These are phyloP conservation scores for Philereme vetulata DNA, from an alignment of 2,888 invertebrate genomes.

Conservation along the genomic window DNA sequence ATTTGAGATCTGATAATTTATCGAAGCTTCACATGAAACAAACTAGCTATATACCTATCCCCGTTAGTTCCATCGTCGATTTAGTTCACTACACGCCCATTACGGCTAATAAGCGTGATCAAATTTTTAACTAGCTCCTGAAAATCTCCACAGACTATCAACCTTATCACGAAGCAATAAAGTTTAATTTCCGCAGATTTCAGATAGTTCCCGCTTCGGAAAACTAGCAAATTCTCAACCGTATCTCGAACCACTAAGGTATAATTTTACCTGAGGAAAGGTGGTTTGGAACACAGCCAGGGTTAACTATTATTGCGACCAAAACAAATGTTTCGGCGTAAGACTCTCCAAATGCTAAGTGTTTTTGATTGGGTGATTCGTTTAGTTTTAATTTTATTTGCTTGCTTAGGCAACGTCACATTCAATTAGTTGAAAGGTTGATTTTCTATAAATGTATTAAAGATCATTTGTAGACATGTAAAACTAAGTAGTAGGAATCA, in stretches of 20 bases:
- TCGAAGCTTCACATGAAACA: conserved; percentile 11
- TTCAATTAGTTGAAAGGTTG: conserved; percentile 13
- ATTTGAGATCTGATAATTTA: not conserved
- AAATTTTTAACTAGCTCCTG: conserved; percentile 35
- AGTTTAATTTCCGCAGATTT: conserved; percentile 15
- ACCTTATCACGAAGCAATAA: conserved; percentile 20
- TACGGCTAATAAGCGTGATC: conserved; percentile 41
- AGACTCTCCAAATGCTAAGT: conserved; percentile 39
- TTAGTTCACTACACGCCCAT: conserved; percentile 34
- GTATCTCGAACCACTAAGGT: conserved; percentile 19
- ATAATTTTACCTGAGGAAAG: conserved; percentile 19
- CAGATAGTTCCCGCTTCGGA: conserved; percentile 1
- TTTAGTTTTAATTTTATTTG: conserved; percentile 28
- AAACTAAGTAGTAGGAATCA: too few species aligned
- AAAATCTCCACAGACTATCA: conserved; percentile 4
- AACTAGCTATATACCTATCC: conserved; percentile 15
- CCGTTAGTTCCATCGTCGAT: conserved; percentile 26
- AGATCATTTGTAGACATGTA: too few species aligned
- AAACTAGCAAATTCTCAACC: conserved; percentile 9
- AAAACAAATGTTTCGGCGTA: conserved; percentile 41
- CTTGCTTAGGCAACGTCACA: conserved; percentile 16
- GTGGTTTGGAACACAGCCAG: conserved; percentile 40
- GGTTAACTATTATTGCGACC: conserved; percentile 42
- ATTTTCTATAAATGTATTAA: not conserved
- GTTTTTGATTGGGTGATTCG: conserved; percentile 41